A percentile compares a stretch with the other conserved stretches of the same genome.
These are phyloP conservation scores for Diorhabda elongata DNA, from an alignment of 1,140 invertebrate species.

Conservation along the genomic window DNA sequence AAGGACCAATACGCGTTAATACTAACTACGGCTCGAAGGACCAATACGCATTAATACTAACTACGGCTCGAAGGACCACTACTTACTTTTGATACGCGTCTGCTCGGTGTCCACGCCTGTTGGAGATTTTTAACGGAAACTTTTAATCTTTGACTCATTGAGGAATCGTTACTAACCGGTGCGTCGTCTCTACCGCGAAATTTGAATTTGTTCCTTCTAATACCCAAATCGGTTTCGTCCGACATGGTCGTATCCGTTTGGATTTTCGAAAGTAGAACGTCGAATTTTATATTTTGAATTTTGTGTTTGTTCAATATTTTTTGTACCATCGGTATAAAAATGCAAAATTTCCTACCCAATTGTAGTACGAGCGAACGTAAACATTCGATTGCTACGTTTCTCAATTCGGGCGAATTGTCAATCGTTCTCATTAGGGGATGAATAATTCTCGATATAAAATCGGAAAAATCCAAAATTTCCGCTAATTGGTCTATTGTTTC, in stretches of 20 bases:
- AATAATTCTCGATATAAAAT: constrained; percentile 87
- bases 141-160: constrained; percentile 72
- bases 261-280: constrained; percentile 62
- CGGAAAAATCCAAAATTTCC: constrained; percentile 85
- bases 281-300: constrained; percentile 77
- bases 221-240: constrained; percentile 61
- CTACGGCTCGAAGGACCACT: background rate
- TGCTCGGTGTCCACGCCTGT: constrained; percentile 83
- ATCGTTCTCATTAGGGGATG: constrained; percentile 85
- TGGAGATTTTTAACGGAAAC: constrained; percentile 81
- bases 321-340: constrained; percentile 89
- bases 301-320: constrained; percentile 79
- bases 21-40: background rate
- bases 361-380: constrained; percentile 83
- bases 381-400: constrained; percentile 84
- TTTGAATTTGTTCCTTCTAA: constrained; percentile 48
- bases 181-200: constrained; percentile 60
- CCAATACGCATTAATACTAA: background rate
- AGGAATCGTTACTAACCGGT: constrained; percentile 59
- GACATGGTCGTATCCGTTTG: constrained; percentile 63
- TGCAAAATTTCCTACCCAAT: constrained; percentile 83
- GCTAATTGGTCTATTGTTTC: constrained; percentile 92
- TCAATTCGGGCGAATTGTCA: constrained; percentile 75
- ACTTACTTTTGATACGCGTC: constrained; percentile 74
- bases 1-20: too few relatives aligned